These are phyloP conservation scores for Sarcophaga peregrina DNA, from an alignment of 1,140 invertebrate genomes.

Conservation along the genomic window DNA sequence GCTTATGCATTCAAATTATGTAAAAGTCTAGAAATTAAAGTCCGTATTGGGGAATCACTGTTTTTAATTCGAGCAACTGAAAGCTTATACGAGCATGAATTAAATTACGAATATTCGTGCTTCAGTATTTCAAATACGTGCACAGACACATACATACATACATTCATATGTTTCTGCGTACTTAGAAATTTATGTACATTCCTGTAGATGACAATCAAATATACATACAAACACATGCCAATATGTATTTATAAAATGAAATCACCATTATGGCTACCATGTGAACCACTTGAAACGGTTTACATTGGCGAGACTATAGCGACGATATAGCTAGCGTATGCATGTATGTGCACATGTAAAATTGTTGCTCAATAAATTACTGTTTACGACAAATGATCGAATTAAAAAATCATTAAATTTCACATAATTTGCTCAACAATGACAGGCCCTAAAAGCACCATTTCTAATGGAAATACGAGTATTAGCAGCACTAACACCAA, in stretches of 20 bases:
- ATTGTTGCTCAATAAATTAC: constrained; percentile 28
- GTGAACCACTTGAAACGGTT: not conserved
- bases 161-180: not conserved
- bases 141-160: not conserved
- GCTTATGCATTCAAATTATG: too few species aligned
- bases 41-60: not conserved
- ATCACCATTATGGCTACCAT: not conserved
- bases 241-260: not conserved
- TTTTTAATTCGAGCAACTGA: not conserved
- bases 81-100: not conserved
- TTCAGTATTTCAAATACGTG: not conserved
- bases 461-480: not conserved
- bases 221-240: too few species aligned
- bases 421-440: constrained; percentile 20
- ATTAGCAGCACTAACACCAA: not conserved
- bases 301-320: too few species aligned
- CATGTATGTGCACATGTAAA: constrained; percentile 10
- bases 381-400: constrained; percentile 41
- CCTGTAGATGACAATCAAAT: not conserved
- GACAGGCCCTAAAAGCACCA: not conserved
- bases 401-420: constrained; percentile 45
- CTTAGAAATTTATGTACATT: not conserved
- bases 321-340: too few species aligned
- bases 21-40: not conserved
- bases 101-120: not conserved